Conservation (phyloP, 2,888 invertebrate genomes). For the Leptarthrus brevirostris region DNA sequence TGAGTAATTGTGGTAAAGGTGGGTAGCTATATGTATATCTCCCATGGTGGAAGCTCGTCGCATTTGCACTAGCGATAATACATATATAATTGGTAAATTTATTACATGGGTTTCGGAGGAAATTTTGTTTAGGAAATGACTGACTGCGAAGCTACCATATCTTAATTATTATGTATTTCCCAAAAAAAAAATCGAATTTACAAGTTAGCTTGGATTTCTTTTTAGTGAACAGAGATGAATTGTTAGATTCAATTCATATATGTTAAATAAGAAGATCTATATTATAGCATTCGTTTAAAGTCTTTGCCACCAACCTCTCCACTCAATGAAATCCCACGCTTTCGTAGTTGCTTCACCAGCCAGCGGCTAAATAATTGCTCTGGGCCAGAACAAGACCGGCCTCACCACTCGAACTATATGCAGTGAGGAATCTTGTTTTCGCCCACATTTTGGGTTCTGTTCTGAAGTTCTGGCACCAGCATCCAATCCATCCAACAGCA, state of each 20-base stretch:
- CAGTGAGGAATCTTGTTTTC: slow-evolving; percentile 25
- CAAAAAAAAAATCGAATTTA: too few relatives aligned
- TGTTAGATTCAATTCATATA: too few relatives aligned
- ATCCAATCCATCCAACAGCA: slow-evolving; percentile 19
- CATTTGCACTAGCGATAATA: not conserved
- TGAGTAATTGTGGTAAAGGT: slow-evolving; percentile 43
- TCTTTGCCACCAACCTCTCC: slow-evolving; percentile 27
- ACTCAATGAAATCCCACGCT: slow-evolving; percentile 28
- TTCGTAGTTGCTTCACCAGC: not conserved
- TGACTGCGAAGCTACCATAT: too few relatives aligned
- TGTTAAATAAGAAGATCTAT: slow-evolving; percentile 12
- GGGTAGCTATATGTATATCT: not conserved
- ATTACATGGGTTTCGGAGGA: too few relatives aligned
- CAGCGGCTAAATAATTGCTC: not conserved
- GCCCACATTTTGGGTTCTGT: slow-evolving; percentile 40
- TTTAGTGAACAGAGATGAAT: too few relatives aligned
- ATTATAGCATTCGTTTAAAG: not conserved
- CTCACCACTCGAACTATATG: not conserved
- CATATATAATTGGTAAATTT: too few relatives aligned
- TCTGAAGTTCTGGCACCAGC: slow-evolving; percentile 26
- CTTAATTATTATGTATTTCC: too few relatives aligned
- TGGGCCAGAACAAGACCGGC: not conserved
- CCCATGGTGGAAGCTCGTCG: not conserved
- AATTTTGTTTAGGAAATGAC: too few relatives aligned
- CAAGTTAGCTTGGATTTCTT: too few relatives aligned